Evolutionary conservation across 2,888 invertebrate genomes (phyloP).

Genomic region (Synergus laeviventris): DNA sequence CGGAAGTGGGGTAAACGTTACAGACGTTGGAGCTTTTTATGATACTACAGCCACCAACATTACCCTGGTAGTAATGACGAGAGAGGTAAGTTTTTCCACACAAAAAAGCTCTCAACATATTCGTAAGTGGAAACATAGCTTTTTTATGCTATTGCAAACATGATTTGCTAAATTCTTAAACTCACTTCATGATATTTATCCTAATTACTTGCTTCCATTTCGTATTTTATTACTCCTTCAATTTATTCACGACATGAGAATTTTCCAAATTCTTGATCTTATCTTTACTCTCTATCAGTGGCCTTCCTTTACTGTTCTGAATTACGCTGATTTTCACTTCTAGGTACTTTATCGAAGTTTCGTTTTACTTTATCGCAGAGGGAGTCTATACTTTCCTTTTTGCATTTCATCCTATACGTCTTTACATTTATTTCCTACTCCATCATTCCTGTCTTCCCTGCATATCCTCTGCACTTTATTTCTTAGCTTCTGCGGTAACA

Average conservation of each 20-base stretch:
- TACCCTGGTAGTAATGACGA: conserved; percentile 92
- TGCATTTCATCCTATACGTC: neutral
- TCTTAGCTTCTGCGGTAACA: too few relatives aligned
- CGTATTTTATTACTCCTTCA: neutral
- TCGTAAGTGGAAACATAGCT: neutral
- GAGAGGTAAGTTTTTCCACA: conserved; percentile 81
- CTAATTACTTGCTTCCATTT: neutral
- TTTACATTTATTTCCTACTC: neutral
- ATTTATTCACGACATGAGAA: neutral
- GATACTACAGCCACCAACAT: conserved; percentile 90
- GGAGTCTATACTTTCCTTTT: neutral
- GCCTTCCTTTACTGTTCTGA: neutral
- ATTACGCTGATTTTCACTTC: neutral
- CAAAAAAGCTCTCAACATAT: conserved; percentile 15
- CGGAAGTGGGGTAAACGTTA: conserved; percentile 85
- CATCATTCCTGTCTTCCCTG: neutral
- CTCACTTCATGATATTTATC: neutral
- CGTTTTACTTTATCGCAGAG: neutral
- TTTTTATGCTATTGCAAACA: neutral
- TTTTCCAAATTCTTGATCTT: neutral
- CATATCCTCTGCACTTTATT: too few relatives aligned
- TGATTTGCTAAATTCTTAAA: too few relatives aligned
- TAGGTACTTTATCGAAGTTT: neutral
- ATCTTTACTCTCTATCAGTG: neutral
- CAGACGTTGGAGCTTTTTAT: conserved; percentile 91